Base-by-base conservation (phyloP, 30 jellyfish, hydroid and myxozoan genomes). In the Nemopilema nomurai region DNA sequence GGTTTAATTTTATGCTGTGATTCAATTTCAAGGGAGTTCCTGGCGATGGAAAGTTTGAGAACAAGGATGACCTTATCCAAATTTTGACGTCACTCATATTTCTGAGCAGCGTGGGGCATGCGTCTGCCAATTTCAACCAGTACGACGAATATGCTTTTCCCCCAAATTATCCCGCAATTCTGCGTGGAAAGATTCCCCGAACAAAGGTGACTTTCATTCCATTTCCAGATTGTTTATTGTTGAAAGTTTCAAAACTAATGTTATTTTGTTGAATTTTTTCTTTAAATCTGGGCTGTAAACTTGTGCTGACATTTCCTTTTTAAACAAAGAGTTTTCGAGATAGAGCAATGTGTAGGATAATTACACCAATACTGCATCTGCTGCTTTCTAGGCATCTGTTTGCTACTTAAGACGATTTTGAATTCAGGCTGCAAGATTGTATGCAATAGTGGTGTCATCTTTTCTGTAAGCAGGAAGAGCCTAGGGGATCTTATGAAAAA, bases 121-220 rank as follows among this genome's bases (percentile, higher is more conserved):
- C 99, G 20, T 95, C 99, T 4, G 99, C 99, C 16, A 94, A 94
- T 71, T 94, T 94, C 85, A 83, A 89, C 51, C 99, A 94, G 70
- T 94, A 94, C 67, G 99, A 94, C 51, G 99, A 94, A 53, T 94
- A 94, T 69, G 99, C 97, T 1, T 94, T 94, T 67, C 99, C 99
- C 7, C 99, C 99, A 18, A 94, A 94, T 68, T 94, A 94, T 57
- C 99, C 99, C 1, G 99, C 97, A 0, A 74, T 81, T 25, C 32
- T 94, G 73, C 87, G 89, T 24, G 99, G 99, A 20, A 74, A 89
- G 24, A 67, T 80, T 0, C 99, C 99, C 32, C 67, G 80, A 23
- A 65, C 97, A 19, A 90, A 90, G 97, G 97, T 87, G 4, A 41
- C 13, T 41, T 41, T n/a, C n/a, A n/a, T n/a, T n/a, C n/a, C n/a